Base-by-base conservation (phyloP, 1,140 invertebrate species). In the Polypedilum pembai region DNA sequence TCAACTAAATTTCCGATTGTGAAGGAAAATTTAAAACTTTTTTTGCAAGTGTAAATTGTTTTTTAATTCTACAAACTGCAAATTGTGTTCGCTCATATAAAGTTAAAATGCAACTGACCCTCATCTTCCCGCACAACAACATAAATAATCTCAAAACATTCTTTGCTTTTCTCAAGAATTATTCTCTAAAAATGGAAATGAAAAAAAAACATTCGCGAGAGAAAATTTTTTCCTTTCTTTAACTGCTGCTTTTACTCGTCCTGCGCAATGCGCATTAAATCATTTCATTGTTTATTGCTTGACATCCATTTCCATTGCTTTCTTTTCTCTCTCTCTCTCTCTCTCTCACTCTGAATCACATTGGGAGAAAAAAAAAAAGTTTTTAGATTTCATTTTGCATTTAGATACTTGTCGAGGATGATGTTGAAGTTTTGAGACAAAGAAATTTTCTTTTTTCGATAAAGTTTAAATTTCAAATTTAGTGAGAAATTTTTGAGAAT, bases 261-360 rank as follows among this genome's bases (percentile, higher is more conserved):
- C 45, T 56, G 45, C 45, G 45, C 45, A 56, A n/a, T 56, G 45
- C 12, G n/a, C 15, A 56, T 56, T 56, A 56, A 56, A 56, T 56
- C 45, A 56, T 56, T 56, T 56, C 45, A 56, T 56, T 56, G 45
- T 56, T 56, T 56, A 56, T 56, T 56, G 45, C 45, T 7, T 15
- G 41, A 45, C 45, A 56, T 56, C 45, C 45, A 56, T 56, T 56
- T 56, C 45, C 45, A 56, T 56, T 56, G n/a, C 45, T 15, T 56
- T 56, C n/a, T 12, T 15, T 56, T 4, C n/a, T 15, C 45, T 56
- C 45, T 12, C 45, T 45, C 41, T 45, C 41, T 33, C 2, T 33
- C 1, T 33, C 24, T 33, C 24, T 33, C 5, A 33, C 5, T 33
- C 2, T 3, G 41, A 8, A 56, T 12, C 45, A 12, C 15, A n/a